Evolutionary conservation across 2,113 vertebrate species (phyloP).

Genomic region (Monopterus albus): DNA sequence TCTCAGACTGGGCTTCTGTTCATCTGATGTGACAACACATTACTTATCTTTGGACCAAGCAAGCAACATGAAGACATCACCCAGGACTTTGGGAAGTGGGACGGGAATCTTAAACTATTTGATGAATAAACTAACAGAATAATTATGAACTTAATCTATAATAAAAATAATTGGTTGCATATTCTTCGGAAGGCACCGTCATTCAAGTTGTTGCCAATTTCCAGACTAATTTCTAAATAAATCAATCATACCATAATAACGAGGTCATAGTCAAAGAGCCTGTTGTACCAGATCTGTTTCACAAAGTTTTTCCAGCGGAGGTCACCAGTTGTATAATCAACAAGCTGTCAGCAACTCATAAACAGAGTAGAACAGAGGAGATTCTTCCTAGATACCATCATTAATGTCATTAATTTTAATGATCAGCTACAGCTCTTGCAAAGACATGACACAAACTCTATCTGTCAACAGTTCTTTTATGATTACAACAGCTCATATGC

Average conservation of each 20-base stretch:
- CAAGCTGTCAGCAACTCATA: conserved; percentile 28
- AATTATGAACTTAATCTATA: too few species aligned
- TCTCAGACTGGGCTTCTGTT: too few species aligned
- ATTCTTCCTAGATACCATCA: conserved; percentile 31
- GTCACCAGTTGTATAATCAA: conserved; percentile 44
- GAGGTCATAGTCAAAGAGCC: not conserved
- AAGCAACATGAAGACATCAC: too few species aligned
- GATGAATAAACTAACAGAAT: too few species aligned
- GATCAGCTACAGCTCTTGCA: not conserved
- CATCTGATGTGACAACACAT: too few species aligned
- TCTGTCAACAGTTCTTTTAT: not conserved
- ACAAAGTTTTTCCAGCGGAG: not conserved
- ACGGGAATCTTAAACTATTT: too few species aligned
- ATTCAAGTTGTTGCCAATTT: not conserved
- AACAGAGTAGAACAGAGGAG: conserved; percentile 31
- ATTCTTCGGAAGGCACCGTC: too few species aligned
- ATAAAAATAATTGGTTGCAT: too few species aligned
- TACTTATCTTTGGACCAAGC: too few species aligned
- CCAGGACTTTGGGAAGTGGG: too few species aligned
- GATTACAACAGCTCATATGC: conserved; percentile 10
- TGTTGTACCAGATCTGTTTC: not conserved
- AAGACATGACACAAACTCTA: not conserved
- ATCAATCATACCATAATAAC: not conserved
- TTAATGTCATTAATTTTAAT: too few species aligned
- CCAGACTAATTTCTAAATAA: not conserved